Percentiles rank a stretch among this genome's conserved stretches.
Conservation (phyloP, 1,140 invertebrate species). For the Melanaphis sacchari region DNA sequence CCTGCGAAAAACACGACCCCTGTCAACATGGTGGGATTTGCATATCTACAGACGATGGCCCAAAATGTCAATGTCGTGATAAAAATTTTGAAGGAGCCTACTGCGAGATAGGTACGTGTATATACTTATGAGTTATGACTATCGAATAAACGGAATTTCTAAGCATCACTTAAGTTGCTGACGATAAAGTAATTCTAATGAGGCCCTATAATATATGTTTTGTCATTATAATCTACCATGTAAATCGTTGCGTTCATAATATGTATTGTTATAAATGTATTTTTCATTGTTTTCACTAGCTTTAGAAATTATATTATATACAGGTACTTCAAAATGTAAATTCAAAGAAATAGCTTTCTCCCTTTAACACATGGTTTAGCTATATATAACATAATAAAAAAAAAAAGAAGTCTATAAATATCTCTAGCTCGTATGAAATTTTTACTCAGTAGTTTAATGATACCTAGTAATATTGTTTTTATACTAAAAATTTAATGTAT, state of each 20-base stretch:
- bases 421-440: no score
- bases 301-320: no score
- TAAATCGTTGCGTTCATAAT: neutral
- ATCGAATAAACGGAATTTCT: neutral
- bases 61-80: slow-evolving; percentile 90
- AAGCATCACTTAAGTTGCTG: neutral
- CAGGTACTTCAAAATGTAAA: no score
- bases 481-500: no score
- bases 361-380: no score
- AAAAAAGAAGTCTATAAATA: no score
- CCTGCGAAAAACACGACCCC: slow-evolving; percentile 85
- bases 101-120: slow-evolving; percentile 87
- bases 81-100: slow-evolving; percentile 90
- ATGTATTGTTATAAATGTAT: neutral
- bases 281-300: no score
- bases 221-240: neutral
- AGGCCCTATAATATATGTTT: neutral
- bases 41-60: slow-evolving; percentile 90
- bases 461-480: no score
- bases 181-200: neutral
- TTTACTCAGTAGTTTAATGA: no score
- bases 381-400: no score
- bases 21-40: slow-evolving; percentile 94
- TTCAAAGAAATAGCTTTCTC: no score
- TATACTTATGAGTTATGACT: neutral